These are phyloP conservation scores for Cartodere bifasciata DNA, from an alignment of 2,888 invertebrate species.

Conservation along the genomic window DNA sequence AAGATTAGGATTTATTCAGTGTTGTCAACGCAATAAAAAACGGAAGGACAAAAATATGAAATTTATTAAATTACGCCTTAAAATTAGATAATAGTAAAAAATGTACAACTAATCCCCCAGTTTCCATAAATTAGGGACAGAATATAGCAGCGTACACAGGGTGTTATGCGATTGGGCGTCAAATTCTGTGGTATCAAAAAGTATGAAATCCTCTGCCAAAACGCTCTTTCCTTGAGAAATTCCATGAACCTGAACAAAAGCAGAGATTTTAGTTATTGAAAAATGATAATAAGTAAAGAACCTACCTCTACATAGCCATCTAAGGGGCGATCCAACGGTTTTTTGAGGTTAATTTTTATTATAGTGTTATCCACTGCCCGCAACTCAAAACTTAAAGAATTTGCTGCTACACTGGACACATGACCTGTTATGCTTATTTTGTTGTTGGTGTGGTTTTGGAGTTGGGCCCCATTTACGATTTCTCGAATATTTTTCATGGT, in stretches of 20 bases:
- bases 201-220: constrained; percentile 19
- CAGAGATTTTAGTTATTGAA: constrained; percentile 4
- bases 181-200: constrained; percentile 22
- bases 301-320: constrained; percentile 31
- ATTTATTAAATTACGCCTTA: too few relatives aligned
- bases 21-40: too few relatives aligned
- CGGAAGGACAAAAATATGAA: too few relatives aligned
- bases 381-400: constrained; percentile 26
- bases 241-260: constrained; percentile 22
- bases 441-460: constrained; percentile 26
- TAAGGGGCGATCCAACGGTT: constrained; percentile 23
- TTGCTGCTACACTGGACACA: constrained; percentile 23
- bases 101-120: too few relatives aligned
- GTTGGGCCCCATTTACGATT: constrained; percentile 28
- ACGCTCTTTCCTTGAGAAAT: constrained; percentile 20
- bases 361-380: constrained; percentile 26
- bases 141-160: constrained; percentile 23
- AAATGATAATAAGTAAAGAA: neutral
- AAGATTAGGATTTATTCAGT: too few relatives aligned
- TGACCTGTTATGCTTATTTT: constrained; percentile 28
- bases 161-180: constrained; percentile 22
- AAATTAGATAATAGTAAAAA: too few relatives aligned
- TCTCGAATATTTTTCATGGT: constrained; percentile 23
- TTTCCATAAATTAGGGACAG: constrained; percentile 22
- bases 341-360: constrained; percentile 26